Evolutionary conservation across 2,888 invertebrate genomes (phyloP).

Genomic region (Ormyrus rosae): DNA sequence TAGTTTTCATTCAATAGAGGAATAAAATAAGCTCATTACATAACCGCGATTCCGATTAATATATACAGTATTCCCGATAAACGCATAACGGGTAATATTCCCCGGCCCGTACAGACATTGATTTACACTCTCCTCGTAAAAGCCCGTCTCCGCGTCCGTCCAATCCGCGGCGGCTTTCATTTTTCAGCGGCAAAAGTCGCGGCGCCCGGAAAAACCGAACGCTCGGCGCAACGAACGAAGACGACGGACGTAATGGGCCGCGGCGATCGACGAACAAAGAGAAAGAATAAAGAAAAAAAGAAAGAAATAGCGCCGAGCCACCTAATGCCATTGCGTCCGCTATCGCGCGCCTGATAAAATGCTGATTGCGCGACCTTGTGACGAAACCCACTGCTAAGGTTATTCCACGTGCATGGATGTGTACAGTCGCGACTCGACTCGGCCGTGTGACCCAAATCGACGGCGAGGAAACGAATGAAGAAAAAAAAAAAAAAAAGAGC

Average conservation of each 20-base stretch:
- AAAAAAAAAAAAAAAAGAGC: background rate
- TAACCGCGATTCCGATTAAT: no score
- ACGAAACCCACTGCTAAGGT: constrained; percentile 31
- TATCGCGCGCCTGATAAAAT: constrained; percentile 45
- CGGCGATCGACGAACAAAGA: background rate
- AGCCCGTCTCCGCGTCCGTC: no score
- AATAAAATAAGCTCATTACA: no score
- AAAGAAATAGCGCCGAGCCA: background rate
- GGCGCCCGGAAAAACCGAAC: background rate
- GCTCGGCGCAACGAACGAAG: no score
- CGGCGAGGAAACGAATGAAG: background rate
- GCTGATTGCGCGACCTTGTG: constrained; percentile 46
- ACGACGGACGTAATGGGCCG: no score
- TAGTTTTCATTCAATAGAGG: no score
- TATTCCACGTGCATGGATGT: constrained; percentile 37
- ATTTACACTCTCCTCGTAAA: no score
- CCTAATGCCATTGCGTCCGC: constrained; percentile 42
- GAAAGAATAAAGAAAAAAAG: background rate
- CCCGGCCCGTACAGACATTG: no score
- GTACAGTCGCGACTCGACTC: background rate
- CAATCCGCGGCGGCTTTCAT: no score
- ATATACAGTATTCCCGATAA: no score
- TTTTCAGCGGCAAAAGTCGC: background rate
- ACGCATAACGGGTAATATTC: no score
- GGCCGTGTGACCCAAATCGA: constrained; percentile 29